Evolutionary conservation across 2,888 invertebrate genomes (phyloP), one percentile per base, ranked within the genome.

Genomic region (Amphipoea oculea): DNA sequence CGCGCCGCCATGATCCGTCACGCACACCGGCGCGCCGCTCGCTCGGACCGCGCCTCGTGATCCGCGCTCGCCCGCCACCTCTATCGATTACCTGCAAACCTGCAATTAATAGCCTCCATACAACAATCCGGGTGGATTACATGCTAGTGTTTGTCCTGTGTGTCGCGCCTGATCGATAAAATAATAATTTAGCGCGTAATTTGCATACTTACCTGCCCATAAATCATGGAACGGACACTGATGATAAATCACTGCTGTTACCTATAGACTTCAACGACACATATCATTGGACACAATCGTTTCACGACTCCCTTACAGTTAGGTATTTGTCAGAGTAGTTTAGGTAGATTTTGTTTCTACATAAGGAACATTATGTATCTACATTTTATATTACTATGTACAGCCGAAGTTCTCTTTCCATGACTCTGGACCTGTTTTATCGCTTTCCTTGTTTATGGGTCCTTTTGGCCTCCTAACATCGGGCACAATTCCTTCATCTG

Each of bases 1-100:
- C 96, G 95, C 96, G 94, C 96, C 96, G 95, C 96, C 96, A 96
- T 96, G 95, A 96, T 96, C 96, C 96, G 96, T 93, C 96, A 95
- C 96, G 95, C 96, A 95, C 95, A 95, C 96, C 94, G 94, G 93
- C 86, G 89, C 90, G 91, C 89, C 89, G 82, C 88, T 63, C 88
- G 82, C 89, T 83, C 83, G 87, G 89, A 89, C 88, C 88, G 85
- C 86, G 88, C 86, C 83, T 82, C 86, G 85, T 87, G 87, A 86
- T 83, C 87, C 88, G 60, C 86, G 81, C 83, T 79, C 78, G 84
- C 86, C 88, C 87, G 76, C 86, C 83, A 87, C 86, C 93, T 95
- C 95, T 94, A 95, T 95, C 96, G 94, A 95, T 95, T 95, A 95
- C 96, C 95, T 93, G 94, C 94, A 95, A 96, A 95, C 96, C 95